phyloP scores from a whole-genome alignment of 1,140 invertebrate genomes.

The Berghia stephanieae region DNA sequence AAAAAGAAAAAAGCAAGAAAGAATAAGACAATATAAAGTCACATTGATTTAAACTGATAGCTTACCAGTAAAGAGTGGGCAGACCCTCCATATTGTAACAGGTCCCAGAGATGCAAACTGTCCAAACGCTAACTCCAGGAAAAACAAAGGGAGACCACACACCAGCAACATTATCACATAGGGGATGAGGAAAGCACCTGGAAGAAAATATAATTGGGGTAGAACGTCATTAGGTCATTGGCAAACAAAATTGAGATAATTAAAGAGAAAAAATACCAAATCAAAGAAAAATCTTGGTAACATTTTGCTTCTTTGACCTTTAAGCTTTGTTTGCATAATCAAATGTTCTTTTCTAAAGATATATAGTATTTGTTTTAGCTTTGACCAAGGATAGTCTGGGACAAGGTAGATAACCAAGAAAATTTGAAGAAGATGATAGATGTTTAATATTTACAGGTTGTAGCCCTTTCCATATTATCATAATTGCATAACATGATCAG shows the following conservation, averaged over 20 bases:
- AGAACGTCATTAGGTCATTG: not conserved
- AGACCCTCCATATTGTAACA: constrained; percentile 41
- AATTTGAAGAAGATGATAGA: not conserved
- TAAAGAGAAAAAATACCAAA: not conserved
- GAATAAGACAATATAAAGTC: not conserved
- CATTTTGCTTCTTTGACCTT: not conserved
- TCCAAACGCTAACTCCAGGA: constrained; percentile 44
- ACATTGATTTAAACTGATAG: not conserved
- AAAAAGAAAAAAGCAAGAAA: constrained; percentile 50
- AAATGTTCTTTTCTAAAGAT: not conserved
- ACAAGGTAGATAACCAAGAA: not conserved
- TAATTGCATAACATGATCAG: not conserved
- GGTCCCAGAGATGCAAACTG: constrained; percentile 47
- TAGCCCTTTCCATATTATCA: not conserved
- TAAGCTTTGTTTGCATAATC: not conserved
- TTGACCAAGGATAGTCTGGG: not conserved
- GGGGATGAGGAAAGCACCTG: constrained; percentile 53
- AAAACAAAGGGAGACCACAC: constrained; percentile 49
- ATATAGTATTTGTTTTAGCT: not conserved
- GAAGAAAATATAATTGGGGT: not conserved
- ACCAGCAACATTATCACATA: constrained; percentile 46
- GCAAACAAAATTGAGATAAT: not conserved
- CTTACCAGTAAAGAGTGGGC: constrained; percentile 44
- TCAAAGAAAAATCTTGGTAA: not conserved
- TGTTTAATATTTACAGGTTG: not conserved